A percentile compares a stretch with the other conserved stretches of the same genome.
Evolutionary conservation across 2,797 vertebrate genomes (phyloP).

Genomic region (Gymnothorax reevesii): DNA sequence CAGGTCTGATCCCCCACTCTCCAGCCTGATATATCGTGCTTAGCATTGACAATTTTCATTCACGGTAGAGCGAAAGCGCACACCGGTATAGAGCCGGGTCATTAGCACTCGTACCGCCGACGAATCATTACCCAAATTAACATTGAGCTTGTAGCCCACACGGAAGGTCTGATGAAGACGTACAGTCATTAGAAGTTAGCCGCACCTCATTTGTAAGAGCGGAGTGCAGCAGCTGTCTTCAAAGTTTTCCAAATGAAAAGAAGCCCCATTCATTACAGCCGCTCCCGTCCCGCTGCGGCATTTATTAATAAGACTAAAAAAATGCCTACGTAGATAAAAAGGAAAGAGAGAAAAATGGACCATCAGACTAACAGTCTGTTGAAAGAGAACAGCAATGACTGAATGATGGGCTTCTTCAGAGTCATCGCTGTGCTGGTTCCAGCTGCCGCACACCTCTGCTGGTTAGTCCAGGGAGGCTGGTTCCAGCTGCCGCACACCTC

Average conservation of each 20-base stretch:
- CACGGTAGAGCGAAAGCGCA: not conserved
- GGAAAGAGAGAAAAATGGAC: not conserved
- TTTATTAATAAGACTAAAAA: not conserved
- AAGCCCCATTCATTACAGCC: not conserved
- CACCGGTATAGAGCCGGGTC: not conserved
- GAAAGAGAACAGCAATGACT: too few relatives aligned
- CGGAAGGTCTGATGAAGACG: constrained; percentile 2
- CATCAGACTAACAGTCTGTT: too few relatives aligned
- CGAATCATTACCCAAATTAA: constrained; percentile 14
- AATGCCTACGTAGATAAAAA: not conserved
- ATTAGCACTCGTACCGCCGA: not conserved
- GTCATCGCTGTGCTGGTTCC: too few relatives aligned
- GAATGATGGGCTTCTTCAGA: too few relatives aligned
- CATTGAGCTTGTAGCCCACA: not conserved
- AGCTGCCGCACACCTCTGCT: too few relatives aligned
- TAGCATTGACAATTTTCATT: not conserved
- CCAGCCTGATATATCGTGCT: not conserved
- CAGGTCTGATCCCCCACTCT: not conserved
- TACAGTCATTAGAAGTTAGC: not conserved
- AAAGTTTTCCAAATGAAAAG: not conserved
- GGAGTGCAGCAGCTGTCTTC: not conserved
- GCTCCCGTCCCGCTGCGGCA: not conserved
- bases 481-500: too few relatives aligned
- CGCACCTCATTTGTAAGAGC: not conserved
- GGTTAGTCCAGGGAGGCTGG: too few relatives aligned